Evolutionary conservation across 2,113 vertebrate genomes (phyloP).

Genomic region (Cebus imitator): DNA sequence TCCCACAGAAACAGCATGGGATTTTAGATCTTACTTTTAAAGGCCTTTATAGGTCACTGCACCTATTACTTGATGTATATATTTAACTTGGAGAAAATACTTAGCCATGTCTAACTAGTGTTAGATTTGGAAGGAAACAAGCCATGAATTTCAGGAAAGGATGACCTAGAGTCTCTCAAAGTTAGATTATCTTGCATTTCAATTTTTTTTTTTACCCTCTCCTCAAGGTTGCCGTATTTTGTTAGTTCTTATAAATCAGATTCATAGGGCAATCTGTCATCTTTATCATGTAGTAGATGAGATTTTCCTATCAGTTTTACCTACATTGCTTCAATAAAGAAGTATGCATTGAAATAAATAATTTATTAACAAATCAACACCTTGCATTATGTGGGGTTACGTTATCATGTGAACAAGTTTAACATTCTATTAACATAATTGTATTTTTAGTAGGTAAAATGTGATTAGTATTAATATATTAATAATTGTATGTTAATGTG

Average conservation of each 20-base stretch:
- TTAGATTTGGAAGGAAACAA: slow-evolving; percentile 34
- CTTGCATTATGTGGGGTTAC: not conserved
- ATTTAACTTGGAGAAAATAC: not conserved
- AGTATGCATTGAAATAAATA: slow-evolving; percentile 23
- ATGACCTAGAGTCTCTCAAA: slow-evolving; percentile 7
- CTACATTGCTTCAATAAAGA: slow-evolving; percentile 24
- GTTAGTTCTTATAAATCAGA: slow-evolving; percentile 44
- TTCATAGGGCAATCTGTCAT: slow-evolving; percentile 35
- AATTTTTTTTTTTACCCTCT: slow-evolving; percentile 18
- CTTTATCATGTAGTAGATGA: slow-evolving; percentile 23
- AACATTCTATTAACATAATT: slow-evolving; percentile 17
- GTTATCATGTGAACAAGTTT: slow-evolving; percentile 25
- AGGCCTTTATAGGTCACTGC: not conserved
- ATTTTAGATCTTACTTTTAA: not conserved
- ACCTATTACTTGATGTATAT: not conserved
- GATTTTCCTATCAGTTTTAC: not conserved
- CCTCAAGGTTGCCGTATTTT: slow-evolving; percentile 35
- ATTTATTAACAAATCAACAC: slow-evolving; percentile 33
- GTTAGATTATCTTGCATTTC: slow-evolving; percentile 39
- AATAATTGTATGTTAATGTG: not conserved
- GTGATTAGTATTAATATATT: not conserved
- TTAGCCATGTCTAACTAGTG: not conserved
- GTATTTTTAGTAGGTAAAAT: slow-evolving; percentile 5
- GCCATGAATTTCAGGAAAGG: not conserved
- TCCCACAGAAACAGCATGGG: not conserved